These are phyloP conservation scores for Cherax quadricarinatus DNA, from an alignment of 1,140 invertebrate species.

Conservation along the genomic window DNA sequence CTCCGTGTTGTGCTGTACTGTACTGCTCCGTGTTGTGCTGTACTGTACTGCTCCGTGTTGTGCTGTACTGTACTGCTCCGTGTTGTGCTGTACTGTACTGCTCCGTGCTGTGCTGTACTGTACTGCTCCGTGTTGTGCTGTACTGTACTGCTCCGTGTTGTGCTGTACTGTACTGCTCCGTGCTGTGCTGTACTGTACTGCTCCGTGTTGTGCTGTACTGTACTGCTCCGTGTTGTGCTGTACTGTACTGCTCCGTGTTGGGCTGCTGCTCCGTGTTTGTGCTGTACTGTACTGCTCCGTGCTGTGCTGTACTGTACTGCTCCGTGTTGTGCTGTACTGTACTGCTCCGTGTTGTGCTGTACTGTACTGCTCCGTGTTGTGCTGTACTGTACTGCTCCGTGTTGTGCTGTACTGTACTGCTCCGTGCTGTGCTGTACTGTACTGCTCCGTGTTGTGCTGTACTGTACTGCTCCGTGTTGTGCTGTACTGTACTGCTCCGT, in stretches of 20 bases:
- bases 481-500: no score
- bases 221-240: neutral
- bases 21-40: no score
- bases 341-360: no score
- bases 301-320: slow-evolving; percentile 7
- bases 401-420: neutral
- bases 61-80: no score
- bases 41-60: no score
- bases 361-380: neutral
- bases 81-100: no score
- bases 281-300: neutral
- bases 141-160: slow-evolving; percentile 68
- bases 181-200: neutral
- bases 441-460: no score
- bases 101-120: no score
- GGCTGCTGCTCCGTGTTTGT: neutral
- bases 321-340: neutral
- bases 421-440: neutral
- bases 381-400: slow-evolving; percentile 50
- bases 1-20: no score
- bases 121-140: slow-evolving; percentile 70
- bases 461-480: no score
- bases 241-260: neutral
- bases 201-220: neutral
- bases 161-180: neutral